Percentiles rank a stretch among this genome's conserved stretches.
phyloP scores from a whole-genome alignment of 2,888 invertebrate species.

The Branchipolynoe longqiensis region DNA sequence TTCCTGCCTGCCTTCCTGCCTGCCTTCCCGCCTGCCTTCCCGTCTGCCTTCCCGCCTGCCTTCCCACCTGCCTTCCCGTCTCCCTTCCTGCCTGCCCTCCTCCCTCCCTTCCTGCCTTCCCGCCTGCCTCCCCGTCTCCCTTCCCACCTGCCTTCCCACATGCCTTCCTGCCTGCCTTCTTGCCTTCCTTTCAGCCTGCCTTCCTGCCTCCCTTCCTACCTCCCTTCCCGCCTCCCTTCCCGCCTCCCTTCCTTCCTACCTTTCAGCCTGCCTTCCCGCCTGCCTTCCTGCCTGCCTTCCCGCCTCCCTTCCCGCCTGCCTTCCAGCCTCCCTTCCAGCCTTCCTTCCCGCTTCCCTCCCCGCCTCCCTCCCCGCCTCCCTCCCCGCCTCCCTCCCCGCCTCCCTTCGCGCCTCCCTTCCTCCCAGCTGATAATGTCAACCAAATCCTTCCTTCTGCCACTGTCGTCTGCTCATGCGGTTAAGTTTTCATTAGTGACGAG shows the following conservation, averaged over 20 bases:
- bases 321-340: slow-evolving; percentile 48
- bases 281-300: slow-evolving; percentile 51
- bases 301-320: slow-evolving; percentile 49
- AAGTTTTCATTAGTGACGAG: not conserved
- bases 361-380: slow-evolving; percentile 49
- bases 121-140: slow-evolving; percentile 36
- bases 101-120: slow-evolving; percentile 52
- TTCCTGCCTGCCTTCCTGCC: slow-evolving; percentile 55
- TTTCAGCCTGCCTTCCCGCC: slow-evolving; percentile 14
- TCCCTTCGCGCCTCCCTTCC: slow-evolving; percentile 40
- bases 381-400: slow-evolving; percentile 47
- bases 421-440: slow-evolving; percentile 33
- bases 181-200: not conserved
- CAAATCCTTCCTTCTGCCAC: slow-evolving; percentile 18
- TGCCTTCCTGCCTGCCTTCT: slow-evolving; percentile 53
- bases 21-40: slow-evolving; percentile 48
- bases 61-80: slow-evolving; percentile 43
- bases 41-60: slow-evolving; percentile 50
- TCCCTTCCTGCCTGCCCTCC: slow-evolving; percentile 52
- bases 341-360: slow-evolving; percentile 14
- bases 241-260: slow-evolving; percentile 17
- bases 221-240: slow-evolving; percentile 43
- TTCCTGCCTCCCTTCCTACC: slow-evolving; percentile 51
- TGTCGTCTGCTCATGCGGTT: not conserved
- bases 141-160: not conserved